Base-by-base conservation (phyloP, 2,888 invertebrate species). In the Drosophila longiperda region DNA sequence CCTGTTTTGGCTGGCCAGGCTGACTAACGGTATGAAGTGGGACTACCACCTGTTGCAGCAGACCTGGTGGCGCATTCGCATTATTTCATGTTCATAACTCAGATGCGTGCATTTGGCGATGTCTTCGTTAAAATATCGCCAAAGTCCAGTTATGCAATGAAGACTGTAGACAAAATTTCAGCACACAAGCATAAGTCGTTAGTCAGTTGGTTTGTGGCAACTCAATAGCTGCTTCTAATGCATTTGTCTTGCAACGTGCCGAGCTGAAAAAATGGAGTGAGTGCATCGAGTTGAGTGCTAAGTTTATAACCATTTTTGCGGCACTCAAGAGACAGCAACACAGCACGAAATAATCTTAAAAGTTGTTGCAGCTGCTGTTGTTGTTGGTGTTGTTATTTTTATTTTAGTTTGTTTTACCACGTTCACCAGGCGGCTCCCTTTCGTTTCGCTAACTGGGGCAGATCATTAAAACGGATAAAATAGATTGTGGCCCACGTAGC, bases 381-480 rank as follows among this genome's bases (percentile, higher is more conserved):
- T 38, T 57, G 49, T 49, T 53, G n/a, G n/a, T 50, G n/a, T 4
- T 71, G 57, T 42, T 66, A 59, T 59, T 74, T 52, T 58, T 72
- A 49, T 63, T 66, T 66, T 45, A 64, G 67, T 66, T 71, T 72
- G 76, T 59, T 77, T 80, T 66, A 75, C 69, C 78, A 84, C 85
- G 86, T 88, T 86, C 82, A 81, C 65, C 74, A 66, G 74, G 63
- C 66, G 72, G 78, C 76, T 80, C 84, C 89, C 83, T 91, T 87
- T 82, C 88, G 83, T 75, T 84, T 76, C 83, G 80, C 78, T 89
- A 87, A 88, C 86, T 90, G 90, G 90, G 90, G 61, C 86, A 90
- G 90, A 90, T 90, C 88, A 87, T 89, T 85, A 83, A 82, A 84
- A 80, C 75, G 90, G 86, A 90, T 88, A 90, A 86, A 87, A 80